Conservation (phyloP, 2,797 vertebrate species). For the Alectoris magna region DNA sequence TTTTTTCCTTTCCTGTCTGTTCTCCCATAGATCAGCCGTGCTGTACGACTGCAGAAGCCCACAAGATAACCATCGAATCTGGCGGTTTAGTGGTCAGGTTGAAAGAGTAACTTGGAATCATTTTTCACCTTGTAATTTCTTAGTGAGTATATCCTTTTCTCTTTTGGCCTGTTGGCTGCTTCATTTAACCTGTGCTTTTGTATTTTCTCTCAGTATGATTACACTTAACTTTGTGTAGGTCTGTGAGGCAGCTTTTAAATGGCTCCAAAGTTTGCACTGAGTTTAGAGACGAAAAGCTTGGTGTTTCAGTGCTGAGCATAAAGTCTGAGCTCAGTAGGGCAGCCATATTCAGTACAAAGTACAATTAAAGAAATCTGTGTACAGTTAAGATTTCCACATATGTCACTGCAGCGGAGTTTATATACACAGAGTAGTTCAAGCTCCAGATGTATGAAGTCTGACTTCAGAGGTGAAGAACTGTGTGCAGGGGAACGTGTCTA, state of each 20-base stretch:
- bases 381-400: not conserved
- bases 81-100: slow-evolving; percentile 96
- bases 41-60: slow-evolving; percentile 95
- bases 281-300: not conserved
- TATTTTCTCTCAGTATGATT: not conserved
- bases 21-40: slow-evolving; percentile 83
- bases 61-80: slow-evolving; percentile 85
- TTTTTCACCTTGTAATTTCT: slow-evolving; percentile 94
- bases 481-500: not conserved
- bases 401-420: not conserved
- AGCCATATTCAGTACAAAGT: not conserved
- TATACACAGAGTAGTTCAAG: fast-evolving
- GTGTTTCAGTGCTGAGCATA: not conserved
- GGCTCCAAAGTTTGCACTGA: not conserved
- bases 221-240: not conserved
- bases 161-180: not conserved
- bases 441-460: not conserved
- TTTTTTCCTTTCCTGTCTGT: not conserved
- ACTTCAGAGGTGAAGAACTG: not conserved
- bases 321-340: not conserved
- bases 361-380: not conserved
- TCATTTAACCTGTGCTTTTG: not conserved
- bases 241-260: not conserved
- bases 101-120: slow-evolving; percentile 95
- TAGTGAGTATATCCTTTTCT: slow-evolving; percentile 80